Evolutionary conservation across 2,797 vertebrate species (phyloP).

Genomic region (Triplophysa yarkandensis): DNA sequence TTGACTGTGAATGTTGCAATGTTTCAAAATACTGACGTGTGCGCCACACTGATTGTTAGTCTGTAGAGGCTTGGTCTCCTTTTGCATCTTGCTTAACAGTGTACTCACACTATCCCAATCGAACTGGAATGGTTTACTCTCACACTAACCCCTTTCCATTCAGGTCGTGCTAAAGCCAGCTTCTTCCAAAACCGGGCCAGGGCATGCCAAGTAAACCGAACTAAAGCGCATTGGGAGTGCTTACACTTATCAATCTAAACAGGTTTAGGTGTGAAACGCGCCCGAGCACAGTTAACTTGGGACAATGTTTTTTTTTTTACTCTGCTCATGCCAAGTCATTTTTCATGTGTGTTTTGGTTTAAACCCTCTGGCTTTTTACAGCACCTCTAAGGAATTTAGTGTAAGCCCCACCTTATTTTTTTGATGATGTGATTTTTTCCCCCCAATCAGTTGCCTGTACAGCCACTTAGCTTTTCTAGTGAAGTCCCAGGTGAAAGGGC

Average conservation of each 20-base stretch:
- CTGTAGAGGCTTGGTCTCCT: slow-evolving; percentile 1
- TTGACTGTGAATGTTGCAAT: slow-evolving; percentile 14
- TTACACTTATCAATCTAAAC: too few species aligned
- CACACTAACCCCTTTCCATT: too few species aligned
- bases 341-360: slow-evolving; percentile 42
- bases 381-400: slow-evolving; percentile 33
- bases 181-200: too few species aligned
- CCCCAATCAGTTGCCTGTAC: not conserved
- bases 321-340: slow-evolving; percentile 34
- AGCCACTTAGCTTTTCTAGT: slow-evolving; percentile 11
- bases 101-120: too few species aligned
- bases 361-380: slow-evolving; percentile 18
- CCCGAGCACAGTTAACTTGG: too few species aligned
- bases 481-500: not conserved
- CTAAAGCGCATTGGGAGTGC: too few species aligned
- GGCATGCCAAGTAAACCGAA: too few species aligned
- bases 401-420: not conserved
- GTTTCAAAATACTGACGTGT: slow-evolving; percentile 8
- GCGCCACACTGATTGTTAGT: slow-evolving; percentile 7
- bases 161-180: too few species aligned
- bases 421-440: not conserved
- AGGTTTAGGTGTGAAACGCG: too few species aligned
- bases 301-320: not conserved
- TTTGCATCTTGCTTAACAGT: not conserved
- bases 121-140: too few species aligned